A percentile compares a stretch with the other conserved stretches of the same genome.
Evolutionary conservation across 2,113 vertebrate species (phyloP).

Genomic region (Sinocyclocheilus grahami): DNA sequence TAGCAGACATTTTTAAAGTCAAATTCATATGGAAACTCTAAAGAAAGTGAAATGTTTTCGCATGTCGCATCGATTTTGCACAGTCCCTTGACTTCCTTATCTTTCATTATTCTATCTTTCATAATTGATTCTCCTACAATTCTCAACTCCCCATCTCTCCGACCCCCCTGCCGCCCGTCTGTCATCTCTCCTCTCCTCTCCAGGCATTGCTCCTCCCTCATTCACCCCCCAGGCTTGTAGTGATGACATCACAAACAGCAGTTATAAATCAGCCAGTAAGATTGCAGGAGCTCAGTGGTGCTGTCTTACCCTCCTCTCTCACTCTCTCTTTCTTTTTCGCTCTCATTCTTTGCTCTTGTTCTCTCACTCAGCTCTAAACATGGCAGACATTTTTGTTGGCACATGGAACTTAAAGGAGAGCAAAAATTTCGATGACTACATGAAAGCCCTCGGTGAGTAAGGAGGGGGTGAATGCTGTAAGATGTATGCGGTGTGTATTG

Average conservation of each 20-base stretch:
- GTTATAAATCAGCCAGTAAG: slow-evolving; percentile 74
- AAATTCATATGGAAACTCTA: neutral
- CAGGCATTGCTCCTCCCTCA: neutral
- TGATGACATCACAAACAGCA: slow-evolving; percentile 78
- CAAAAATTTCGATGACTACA: slow-evolving; percentile 89
- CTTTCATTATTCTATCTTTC: slow-evolving; percentile 26
- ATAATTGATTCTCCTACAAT: neutral
- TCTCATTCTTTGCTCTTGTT: slow-evolving; percentile 35
- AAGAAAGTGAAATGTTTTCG: neutral
- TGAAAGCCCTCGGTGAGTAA: slow-evolving; percentile 88
- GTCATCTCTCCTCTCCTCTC: neutral
- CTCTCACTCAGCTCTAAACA: slow-evolving; percentile 62
- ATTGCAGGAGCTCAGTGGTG: slow-evolving; percentile 51
- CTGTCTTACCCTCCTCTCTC: slow-evolving; percentile 54
- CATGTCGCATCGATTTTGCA: neutral
- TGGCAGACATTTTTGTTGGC: slow-evolving; percentile 84
- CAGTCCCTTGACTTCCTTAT: neutral
- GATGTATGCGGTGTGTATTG: slow-evolving; percentile 18
- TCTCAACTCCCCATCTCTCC: slow-evolving; percentile 1
- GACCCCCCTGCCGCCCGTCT: neutral
- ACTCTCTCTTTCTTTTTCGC: neutral
- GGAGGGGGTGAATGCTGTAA: neutral
- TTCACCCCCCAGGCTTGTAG: slow-evolving; percentile 27
- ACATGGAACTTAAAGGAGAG: slow-evolving; percentile 87
- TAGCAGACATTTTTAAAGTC: neutral